Evolutionary conservation across 2,797 vertebrate genomes (phyloP).

Genomic region (Menidia menidia): DNA sequence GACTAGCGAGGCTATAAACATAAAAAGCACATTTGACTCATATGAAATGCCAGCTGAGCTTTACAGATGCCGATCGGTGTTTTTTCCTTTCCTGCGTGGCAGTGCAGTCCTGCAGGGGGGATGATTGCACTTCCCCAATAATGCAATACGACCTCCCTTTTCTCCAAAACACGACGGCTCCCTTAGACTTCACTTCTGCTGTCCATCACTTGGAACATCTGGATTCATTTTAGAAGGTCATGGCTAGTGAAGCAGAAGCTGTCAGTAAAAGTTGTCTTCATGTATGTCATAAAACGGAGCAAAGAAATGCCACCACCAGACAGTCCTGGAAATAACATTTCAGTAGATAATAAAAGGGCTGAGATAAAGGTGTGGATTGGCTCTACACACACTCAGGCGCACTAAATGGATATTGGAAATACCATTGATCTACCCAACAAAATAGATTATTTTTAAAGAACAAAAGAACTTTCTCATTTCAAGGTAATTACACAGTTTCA

Average conservation of each 20-base stretch:
- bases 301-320: constrained; percentile 74
- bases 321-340: constrained; percentile 67
- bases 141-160: constrained; percentile 42
- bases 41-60: constrained; percentile 13
- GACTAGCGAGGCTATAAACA: constrained; percentile 29
- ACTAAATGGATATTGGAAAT: constrained; percentile 14
- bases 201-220: constrained; percentile 77
- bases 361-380: constrained; percentile 29
- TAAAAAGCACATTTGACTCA: constrained; percentile 29
- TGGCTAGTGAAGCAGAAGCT: constrained; percentile 58
- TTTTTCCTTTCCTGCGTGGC: constrained; percentile 24
- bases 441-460: constrained; percentile 12
- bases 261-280: constrained; percentile 70
- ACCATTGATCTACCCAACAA: not conserved
- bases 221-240: constrained; percentile 80
- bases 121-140: constrained; percentile 35
- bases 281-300: constrained; percentile 67
- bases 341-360: constrained; percentile 59
- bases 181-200: constrained; percentile 51
- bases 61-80: constrained; percentile 34
- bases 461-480: not conserved
- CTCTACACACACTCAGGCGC: constrained; percentile 7
- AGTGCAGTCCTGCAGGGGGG: constrained; percentile 35
- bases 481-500: not conserved
- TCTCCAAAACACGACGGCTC: constrained; percentile 42